Base-by-base conservation (phyloP, 2,113 vertebrate species). In the Xiphophorus couchianus region DNA sequence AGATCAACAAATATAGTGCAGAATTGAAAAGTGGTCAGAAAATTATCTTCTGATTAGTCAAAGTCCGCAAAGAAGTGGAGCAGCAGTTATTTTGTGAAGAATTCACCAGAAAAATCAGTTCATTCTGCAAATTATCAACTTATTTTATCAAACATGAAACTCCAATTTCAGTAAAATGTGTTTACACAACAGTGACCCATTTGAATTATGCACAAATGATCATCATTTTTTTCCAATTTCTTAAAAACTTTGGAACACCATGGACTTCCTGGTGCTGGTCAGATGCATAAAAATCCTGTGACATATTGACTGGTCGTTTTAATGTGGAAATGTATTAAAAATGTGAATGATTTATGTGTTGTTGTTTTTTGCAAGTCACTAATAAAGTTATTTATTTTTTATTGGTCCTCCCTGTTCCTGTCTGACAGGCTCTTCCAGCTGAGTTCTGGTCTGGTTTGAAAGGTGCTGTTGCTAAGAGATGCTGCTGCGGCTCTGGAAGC, bases 381-480 rank as follows among this genome's bases (percentile, higher is more conserved):
- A n/a, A 58, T 58, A n/a, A 58, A 58, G 51, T 11, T 58, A 58
- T n/a, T 58, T 58, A n/a, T 25, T 58, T 48, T 58, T 58, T n/a
- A 58, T 25, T 58, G 51, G 25, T 58, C 22, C 51, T 58, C 25
- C 51, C 9, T 58, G 8, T 58, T 58, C 51, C 51, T 58, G 22
- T 25, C 8, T n/a, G 22, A 58, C 51, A 58, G 25, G 51, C 51
- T 11, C 51, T 58, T 58, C 51, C 28, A 44, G 39, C 81, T 78
- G 69, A 83, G 62, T 74, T 67, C 62, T 73, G 65, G 60, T 22
- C 60, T 65, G 35, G 64, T 65, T 71, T 54, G 25, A 76, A 71
- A 86, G 86, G 78, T 88, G 86, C 67, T 67, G 87, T 89, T 89
- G 84, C 87, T 84, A 86, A 73, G 84, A 44, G 79, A 86, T 25